Conservation (phyloP, 2,113 vertebrate species). For the Tricholaema leucomelas region DNA sequence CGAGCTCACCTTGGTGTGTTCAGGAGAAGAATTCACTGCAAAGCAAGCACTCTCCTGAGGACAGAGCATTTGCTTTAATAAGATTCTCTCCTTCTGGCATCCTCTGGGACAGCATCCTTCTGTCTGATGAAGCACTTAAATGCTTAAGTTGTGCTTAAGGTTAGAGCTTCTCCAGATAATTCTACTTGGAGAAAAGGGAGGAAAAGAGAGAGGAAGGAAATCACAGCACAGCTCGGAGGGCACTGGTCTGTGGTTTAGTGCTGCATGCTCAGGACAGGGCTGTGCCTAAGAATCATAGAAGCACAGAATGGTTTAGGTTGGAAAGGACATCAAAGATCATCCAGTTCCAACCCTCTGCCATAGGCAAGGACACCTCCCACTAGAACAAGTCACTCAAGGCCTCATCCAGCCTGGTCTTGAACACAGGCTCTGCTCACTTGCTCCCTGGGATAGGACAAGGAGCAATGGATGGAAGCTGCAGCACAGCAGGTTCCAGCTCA, state of each 20-base stretch:
- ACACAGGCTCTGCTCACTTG: no score
- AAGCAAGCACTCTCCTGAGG: not conserved
- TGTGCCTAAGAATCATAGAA: no score
- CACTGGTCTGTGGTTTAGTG: not conserved
- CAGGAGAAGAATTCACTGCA: not conserved
- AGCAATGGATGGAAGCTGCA: no score
- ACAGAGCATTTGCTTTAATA: not conserved
- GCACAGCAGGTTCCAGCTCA: no score
- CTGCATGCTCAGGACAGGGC: not conserved
- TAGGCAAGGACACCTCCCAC: no score
- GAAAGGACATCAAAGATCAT: no score
- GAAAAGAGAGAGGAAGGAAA: not conserved
- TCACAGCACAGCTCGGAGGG: not conserved
- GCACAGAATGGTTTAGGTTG: no score
- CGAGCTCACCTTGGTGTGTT: not conserved
- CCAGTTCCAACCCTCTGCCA: no score
- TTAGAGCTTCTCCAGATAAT: slow-evolving; percentile 43
- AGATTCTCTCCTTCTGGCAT: slow-evolving; percentile 9
- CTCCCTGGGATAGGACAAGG: no score
- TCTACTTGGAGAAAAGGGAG: not conserved
- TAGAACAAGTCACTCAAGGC: no score
- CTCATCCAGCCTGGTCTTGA: no score
- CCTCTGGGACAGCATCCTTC: slow-evolving; percentile 16
- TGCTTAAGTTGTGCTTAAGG: slow-evolving; percentile 11
- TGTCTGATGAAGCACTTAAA: slow-evolving; percentile 34